Evolutionary conservation across 2,113 vertebrate species (phyloP), one percentile per base, ranked within the genome.

Genomic region (Cheilinus undulatus): DNA sequence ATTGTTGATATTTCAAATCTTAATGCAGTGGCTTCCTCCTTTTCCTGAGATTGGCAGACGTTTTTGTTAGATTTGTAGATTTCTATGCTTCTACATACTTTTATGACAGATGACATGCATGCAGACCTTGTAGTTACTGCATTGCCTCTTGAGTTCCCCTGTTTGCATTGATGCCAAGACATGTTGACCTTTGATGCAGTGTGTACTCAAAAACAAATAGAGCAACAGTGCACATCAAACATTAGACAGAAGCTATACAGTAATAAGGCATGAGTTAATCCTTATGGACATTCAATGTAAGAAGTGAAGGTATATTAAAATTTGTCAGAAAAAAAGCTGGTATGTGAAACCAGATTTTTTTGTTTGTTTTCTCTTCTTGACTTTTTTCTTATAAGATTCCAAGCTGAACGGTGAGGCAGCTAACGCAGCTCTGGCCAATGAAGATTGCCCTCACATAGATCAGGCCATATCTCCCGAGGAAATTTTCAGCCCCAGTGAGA

Each of bases 381-480:
- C 30, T 60, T 14, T 42, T 76, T 42, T 93, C 91, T 93, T 90
- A 58, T 24, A 95, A 99, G 97, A 98, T 94, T 96, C 97, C 93
- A 98, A 99, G 95, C 94, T 98, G 92, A 99, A 99, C 74, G 97
- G 97, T 74, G 97, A 98, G 91, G 95, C 97, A 85, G 97, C 97
- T 88, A 97, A 98, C 80, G 97, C 97, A 76, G 97, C 97, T 87
- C 94, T 99, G 94, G 97, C 97, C 90, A 98, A 99, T 53, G 97
- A 99, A 96, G 97, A 99, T 91, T 99, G 97, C 91, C 97, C 97
- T 89, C 97, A 98, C 91, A 99, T 99, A 93, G 97, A 99, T 95
- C 97, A 99, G 95, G 96, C 97, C 88, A 94, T 97, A 92, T 97
- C 97, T 78, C 97, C 97, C 20, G 97, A 99, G 94, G 97, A 99